phyloP scores from a whole-genome alignment of 2,113 vertebrate genomes.

The Tapirus terrestris region DNA sequence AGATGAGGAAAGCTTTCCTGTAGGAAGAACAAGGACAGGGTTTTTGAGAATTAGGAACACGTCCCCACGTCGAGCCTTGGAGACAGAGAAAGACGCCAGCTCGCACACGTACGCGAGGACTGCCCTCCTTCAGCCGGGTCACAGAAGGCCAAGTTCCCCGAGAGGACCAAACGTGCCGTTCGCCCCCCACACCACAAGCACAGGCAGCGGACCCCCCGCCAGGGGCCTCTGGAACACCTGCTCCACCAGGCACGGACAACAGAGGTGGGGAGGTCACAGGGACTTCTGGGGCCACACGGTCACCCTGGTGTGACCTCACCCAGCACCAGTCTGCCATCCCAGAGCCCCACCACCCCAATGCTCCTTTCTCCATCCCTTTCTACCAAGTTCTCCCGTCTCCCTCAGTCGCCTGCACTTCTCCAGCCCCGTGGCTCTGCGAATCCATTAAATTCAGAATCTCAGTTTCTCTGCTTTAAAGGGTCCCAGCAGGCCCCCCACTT shows the following conservation, averaged over 20 bases:
- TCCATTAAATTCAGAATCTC: not conserved
- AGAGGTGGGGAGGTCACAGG: not conserved
- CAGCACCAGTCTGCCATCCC: accelerated
- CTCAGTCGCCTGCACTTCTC: not conserved
- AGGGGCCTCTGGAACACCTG: not conserved
- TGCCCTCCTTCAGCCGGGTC: not conserved
- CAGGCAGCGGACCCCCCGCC: not conserved
- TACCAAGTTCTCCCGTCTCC: not conserved
- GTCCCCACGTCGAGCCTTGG: not conserved
- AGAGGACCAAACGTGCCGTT: not conserved
- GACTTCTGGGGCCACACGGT: not conserved
- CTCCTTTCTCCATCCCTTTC: not conserved
- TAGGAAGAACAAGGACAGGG: too few relatives aligned
- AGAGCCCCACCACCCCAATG: too few relatives aligned
- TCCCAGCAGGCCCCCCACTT: not conserved
- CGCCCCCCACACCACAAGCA: accelerated
- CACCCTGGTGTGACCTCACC: not conserved
- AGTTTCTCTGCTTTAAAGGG: not conserved
- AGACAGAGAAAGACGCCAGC: not conserved
- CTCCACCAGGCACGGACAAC: not conserved
- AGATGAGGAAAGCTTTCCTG: not conserved
- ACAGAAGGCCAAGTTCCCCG: not conserved
- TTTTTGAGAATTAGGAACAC: not conserved
- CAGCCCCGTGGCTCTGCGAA: not conserved
- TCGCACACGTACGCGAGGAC: not conserved